Evolutionary conservation across 2,797 vertebrate genomes (phyloP), one percentile per base, ranked within the genome.

Genomic region (Enteromius anoplus): DNA sequence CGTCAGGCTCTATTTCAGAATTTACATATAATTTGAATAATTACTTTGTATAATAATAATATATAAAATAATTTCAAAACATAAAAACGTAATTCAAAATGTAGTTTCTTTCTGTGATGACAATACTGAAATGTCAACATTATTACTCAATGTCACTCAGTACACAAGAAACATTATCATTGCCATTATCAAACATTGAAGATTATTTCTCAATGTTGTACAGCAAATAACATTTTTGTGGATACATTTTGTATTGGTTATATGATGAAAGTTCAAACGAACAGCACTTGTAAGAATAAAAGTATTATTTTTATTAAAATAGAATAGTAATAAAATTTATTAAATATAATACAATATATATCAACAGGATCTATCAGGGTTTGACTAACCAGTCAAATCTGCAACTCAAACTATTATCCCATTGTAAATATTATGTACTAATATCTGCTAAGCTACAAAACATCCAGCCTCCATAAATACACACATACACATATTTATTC

Each of bases 401-500:
- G n/a, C 60, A 64, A 23, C 17, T 64, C 7, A 66, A 66, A 37
- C 19, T 69, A 12, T 62, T 62, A 64, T 65, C 4, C 45, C n/a
- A 71, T n/a, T 47, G 5, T 58, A 26, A 80, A 58, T 51, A 23
- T 49, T 5, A 45, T n/a, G 58, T 23, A 9, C 77, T 17, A 29
- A 47, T 47, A 62, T 29, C 37, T 15, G 34, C 37, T 8, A 37
- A 69, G 17, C 15, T 77, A 51, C 11, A 55, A 69, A 73, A 62
- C 53, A 60, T 11, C 42, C 4, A 14, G 7, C 21, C n/a, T 29
- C 65, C 3, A 51, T 19, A 83, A 32, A 70, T 49, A 72, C 17
- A 72, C 51, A 76, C 12, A 29, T 26, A 55, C 5, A 40, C 34
- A 70, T 49, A 75, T 75, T 65, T 73, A 75, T n/a, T 19, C 10